A percentile compares a stretch with the other conserved stretches of the same genome.
Evolutionary conservation across 2,113 vertebrate species (phyloP).

Genomic region (Garra rufa): DNA sequence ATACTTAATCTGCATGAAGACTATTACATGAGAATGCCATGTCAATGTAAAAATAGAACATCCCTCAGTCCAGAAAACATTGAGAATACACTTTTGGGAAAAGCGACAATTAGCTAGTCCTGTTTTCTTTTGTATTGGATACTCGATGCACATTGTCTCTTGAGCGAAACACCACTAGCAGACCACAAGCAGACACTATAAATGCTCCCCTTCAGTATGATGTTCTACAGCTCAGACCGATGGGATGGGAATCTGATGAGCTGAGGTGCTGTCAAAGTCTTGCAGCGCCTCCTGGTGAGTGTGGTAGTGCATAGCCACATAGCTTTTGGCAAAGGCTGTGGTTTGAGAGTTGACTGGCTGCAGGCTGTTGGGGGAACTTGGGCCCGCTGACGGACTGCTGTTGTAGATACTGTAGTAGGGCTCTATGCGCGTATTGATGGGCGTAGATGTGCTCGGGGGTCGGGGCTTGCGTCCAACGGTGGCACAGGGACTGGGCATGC

Average conservation of each 20-base stretch:
- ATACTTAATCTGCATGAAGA: constrained; percentile 64
- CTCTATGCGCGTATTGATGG: constrained; percentile 93
- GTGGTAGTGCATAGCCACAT: constrained; percentile 88
- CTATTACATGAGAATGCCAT: constrained; percentile 58
- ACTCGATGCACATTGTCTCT: constrained; percentile 22
- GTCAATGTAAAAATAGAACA: constrained; percentile 63
- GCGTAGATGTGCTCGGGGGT: constrained; percentile 89
- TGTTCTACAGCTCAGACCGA: constrained; percentile 74
- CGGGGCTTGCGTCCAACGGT: constrained; percentile 79
- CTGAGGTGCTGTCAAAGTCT: constrained; percentile 81
- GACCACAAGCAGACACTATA: constrained; percentile 31
- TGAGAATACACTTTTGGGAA: constrained; percentile 51
- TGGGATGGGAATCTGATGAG: constrained; percentile 87
- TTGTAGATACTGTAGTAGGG: constrained; percentile 97
- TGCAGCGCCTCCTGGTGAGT: constrained; percentile 79
- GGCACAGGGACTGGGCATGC: constrained; percentile 80
- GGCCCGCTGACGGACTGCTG: constrained; percentile 85
- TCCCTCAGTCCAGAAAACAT: constrained; percentile 46
- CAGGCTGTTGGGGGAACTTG: constrained; percentile 82
- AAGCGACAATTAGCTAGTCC: constrained; percentile 23
- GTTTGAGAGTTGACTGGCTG: constrained; percentile 81
- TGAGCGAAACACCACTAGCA: constrained; percentile 32
- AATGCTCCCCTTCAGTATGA: not conserved
- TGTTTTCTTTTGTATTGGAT: not conserved
- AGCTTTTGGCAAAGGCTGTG: constrained; percentile 85